Evolutionary conservation across 2,113 vertebrate species (phyloP), one percentile per base, ranked within the genome.

Genomic region (Myiozetetes cayanensis): DNA sequence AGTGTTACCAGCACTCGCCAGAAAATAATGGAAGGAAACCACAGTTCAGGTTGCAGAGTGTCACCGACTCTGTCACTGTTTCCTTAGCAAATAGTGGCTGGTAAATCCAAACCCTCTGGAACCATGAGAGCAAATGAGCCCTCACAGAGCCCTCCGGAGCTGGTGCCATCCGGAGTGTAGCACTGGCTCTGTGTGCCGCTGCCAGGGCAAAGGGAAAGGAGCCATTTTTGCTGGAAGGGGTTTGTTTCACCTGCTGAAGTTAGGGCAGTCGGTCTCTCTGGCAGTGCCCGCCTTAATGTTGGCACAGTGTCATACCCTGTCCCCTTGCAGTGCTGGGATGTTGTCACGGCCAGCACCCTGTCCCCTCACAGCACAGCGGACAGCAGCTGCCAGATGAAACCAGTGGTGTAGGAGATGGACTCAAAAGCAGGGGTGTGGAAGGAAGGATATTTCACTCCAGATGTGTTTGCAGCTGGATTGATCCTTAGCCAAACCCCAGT

Each of bases 1-100:
- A 67, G 56, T 4, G 7, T 91, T 90, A 76, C 41, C 78, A 93
- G 72, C 37, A 43, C 59, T 78, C 12, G 1, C 59, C 70, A 85
- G 87, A 62, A 77, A 75, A 89, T 63, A 85, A 74, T 44, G 85
- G 77, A 76, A 95, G 62, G 82, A 91, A 95, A 88, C 71, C 63
- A 61, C 33, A 59, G 73, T 35, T 88, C 41, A 58, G 67, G 75
- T 61, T 4, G 2, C 46, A n/a, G 59, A 71, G 52, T 2, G 6
- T 65, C 65, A 41, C 18, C 4, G 46, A 7, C 55, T 53, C 71
- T 33, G 39, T 28, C 5, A 1, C 52, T 46, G 4, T 88, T 96
- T 94, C 85, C 83, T 87, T 94, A 85, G 92, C 83, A 90, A 62
- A 78, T 4, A 55, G 52, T 39, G 47, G 62, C 68, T 47, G 58